Evolutionary conservation across 2,113 vertebrate species (phyloP), one percentile per base, ranked within the genome.

Genomic region (Trichomycterus rosablanca): DNA sequence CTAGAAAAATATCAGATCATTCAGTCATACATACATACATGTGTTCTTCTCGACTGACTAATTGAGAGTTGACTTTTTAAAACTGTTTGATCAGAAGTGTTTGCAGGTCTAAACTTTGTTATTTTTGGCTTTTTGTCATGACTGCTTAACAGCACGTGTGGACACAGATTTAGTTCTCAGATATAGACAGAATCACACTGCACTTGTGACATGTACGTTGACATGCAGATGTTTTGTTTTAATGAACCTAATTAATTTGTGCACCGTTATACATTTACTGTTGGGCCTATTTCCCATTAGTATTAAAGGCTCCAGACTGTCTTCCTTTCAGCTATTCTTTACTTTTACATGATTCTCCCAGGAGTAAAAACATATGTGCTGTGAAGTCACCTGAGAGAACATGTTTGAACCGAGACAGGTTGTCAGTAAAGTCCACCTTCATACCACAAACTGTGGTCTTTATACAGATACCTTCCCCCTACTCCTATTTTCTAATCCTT

Each of bases 391-490:
- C 35, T 26, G 63, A 65, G 63, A 65, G 53, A 49, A 46, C 44
- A 46, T 48, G 53, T 65, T 65, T 56, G 32, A 57, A 49, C 43
- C 14, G 30, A 65, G 63, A 65, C 63, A 65, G 53, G 43, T 65
- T 65, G 63, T 65, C 63, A 55, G 59, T 5, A 3, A 12, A 57
- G 16, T 22, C 63, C 52, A 40, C 43, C 53, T 55, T 55, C 43
- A 56, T 65, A 56, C 43, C n/a, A 22, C 43, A 54, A 26, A 4
- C 61, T 18, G 32, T 54, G 50, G 49, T 34, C 61, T 22, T 63
- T 18, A 14, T 24, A 46, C 16, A 49, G 26, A 53, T 14, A 54
- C 50, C 50, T 37, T n/a, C n/a, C n/a, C n/a, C n/a, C n/a, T n/a
- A n/a, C n/a, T n/a, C n/a, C n/a, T n/a, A n/a, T n/a, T n/a, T n/a